A percentile compares a stretch with the other conserved stretches of the same genome.
phyloP scores from a whole-genome alignment of 2,888 invertebrate genomes.

The Seira ritae region DNA sequence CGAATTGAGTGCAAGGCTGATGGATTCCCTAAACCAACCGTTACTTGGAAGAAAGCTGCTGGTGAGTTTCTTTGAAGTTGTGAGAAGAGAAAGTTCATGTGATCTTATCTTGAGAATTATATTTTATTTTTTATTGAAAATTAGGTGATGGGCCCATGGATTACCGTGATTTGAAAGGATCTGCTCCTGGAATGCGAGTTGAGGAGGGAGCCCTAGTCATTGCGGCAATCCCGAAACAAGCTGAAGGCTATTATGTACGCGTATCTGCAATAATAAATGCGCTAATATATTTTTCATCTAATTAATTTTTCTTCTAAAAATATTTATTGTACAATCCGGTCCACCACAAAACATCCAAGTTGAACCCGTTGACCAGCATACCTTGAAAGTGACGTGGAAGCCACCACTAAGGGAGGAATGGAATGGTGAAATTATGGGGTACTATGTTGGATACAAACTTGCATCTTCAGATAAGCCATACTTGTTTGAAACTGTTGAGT shows the following conservation, averaged over 20 bases:
- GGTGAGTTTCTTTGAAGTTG: slow-evolving; percentile 83
- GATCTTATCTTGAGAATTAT: not conserved
- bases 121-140: slow-evolving; percentile 69
- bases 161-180: slow-evolving; percentile 93
- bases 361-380: slow-evolving; percentile 91
- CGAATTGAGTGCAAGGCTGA: slow-evolving; percentile 80
- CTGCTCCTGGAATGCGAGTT: slow-evolving; percentile 92
- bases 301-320: no score
- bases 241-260: slow-evolving; percentile 79
- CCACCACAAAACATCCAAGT: slow-evolving; percentile 79
- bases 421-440: slow-evolving; percentile 94
- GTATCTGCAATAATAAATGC: no score
- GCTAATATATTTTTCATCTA: no score
- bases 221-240: slow-evolving; percentile 92
- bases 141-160: slow-evolving; percentile 92
- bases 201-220: slow-evolving; percentile 95
- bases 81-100: not conserved
- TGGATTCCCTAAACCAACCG: slow-evolving; percentile 95
- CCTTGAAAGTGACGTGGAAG: slow-evolving; percentile 90
- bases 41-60: slow-evolving; percentile 96
- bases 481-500: slow-evolving; percentile 93
- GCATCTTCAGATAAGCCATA: slow-evolving; percentile 84
- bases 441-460: slow-evolving; percentile 81
- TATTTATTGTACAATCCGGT: slow-evolving; percentile 87
- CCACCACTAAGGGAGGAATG: slow-evolving; percentile 92